A percentile compares a stretch with the other conserved stretches of the same genome.
Conservation (phyloP, 2,113 vertebrate genomes). For the Centropristis striata region DNA sequence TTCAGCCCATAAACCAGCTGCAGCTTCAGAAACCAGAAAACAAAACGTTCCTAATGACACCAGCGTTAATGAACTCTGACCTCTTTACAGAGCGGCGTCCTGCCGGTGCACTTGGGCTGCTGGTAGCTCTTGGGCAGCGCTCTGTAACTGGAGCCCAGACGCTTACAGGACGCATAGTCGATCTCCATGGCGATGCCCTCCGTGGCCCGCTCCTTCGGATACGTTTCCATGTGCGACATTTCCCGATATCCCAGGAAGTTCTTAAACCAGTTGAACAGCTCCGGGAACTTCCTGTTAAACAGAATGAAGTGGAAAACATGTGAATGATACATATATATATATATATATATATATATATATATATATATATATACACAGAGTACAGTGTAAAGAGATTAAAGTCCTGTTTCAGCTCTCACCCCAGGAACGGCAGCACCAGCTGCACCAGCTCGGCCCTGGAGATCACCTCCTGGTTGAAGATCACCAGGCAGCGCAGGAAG, state of each 20-base stretch:
- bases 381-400: background rate
- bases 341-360: no score
- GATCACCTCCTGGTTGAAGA: conserved; percentile 99
- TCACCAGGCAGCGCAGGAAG: conserved; percentile 97
- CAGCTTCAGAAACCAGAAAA: no score
- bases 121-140: conserved; percentile 98
- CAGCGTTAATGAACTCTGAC: no score
- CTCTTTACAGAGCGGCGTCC: conserved; percentile 98
- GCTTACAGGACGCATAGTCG: conserved; percentile 98
- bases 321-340: background rate
- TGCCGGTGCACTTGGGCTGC: conserved; percentile 97
- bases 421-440: conserved; percentile 95
- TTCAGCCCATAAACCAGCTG: no score
- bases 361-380: no score
- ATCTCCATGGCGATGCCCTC: conserved; percentile 99
- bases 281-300: conserved; percentile 93
- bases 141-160: conserved; percentile 97
- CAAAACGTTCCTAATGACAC: no score
- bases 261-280: conserved; percentile 99
- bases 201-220: conserved; percentile 95
- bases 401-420: conserved; percentile 83
- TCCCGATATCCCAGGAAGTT: conserved; percentile 99
- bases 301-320: background rate
- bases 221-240: conserved; percentile 92
- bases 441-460: conserved; percentile 96